A percentile compares a stretch with the other conserved stretches of the same genome.
phyloP scores from a whole-genome alignment of 2,113 vertebrate species.

The Corythornis vintsioides region DNA sequence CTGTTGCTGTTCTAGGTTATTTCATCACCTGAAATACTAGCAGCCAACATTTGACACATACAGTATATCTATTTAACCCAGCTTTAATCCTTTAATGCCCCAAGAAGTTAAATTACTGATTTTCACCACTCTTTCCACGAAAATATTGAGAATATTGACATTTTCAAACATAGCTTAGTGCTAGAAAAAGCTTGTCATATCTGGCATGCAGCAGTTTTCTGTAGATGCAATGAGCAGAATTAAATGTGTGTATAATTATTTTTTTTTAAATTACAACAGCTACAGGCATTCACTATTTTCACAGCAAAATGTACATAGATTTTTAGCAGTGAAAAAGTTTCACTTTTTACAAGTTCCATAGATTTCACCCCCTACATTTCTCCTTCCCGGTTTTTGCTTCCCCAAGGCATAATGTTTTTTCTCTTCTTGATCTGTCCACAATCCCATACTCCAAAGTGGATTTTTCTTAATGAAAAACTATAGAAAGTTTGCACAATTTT shows the following conservation, averaged over 20 bases:
- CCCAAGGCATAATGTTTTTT: not conserved
- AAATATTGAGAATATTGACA: too few relatives aligned
- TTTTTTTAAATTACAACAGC: not conserved
- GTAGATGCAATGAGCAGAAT: not conserved
- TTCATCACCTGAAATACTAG: fast-evolving
- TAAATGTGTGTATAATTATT: not conserved
- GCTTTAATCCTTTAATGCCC: fast-evolving
- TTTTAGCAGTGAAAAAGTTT: not conserved
- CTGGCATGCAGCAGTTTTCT: not conserved
- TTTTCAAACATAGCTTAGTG: too few relatives aligned
- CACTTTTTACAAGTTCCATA: not conserved
- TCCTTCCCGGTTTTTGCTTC: not conserved
- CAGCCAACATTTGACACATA: fast-evolving
- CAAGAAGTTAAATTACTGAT: not conserved
- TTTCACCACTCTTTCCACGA: not conserved
- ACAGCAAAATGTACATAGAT: fast-evolving
- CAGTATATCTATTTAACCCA: fast-evolving
- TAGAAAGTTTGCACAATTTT: not conserved
- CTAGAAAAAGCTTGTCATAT: not conserved
- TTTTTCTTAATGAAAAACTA: not conserved
- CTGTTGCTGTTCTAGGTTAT: not conserved
- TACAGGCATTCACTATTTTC: not conserved
- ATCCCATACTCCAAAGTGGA: not conserved
- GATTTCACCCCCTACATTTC: not conserved
- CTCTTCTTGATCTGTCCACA: not conserved